phyloP scores from a whole-genome alignment of 2,888 invertebrate species.

The Blastobasis lacticolella region DNA sequence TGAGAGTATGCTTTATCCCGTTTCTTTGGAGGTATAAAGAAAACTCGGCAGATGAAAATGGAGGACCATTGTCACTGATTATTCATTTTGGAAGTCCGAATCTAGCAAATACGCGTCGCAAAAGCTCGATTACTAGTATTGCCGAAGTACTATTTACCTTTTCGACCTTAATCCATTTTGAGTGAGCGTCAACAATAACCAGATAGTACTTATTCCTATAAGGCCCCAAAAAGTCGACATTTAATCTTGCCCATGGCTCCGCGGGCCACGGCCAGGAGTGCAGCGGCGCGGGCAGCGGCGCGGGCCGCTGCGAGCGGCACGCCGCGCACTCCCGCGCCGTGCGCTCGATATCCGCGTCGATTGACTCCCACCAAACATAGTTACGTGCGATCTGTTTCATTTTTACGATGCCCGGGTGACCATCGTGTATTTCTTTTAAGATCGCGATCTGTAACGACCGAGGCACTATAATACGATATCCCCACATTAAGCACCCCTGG shows the following conservation, averaged over 20 bases:
- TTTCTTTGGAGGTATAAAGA: slow-evolving; percentile 7
- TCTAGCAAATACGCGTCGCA: slow-evolving; percentile 8
- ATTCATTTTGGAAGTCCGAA: slow-evolving; percentile 13
- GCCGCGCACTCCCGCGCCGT: slow-evolving; percentile 6
- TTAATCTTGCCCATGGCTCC: slow-evolving; percentile 5
- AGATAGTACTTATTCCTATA: slow-evolving; percentile 14
- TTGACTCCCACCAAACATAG: slow-evolving; percentile 17
- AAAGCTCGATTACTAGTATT: neutral
- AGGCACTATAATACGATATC: slow-evolving; percentile 14
- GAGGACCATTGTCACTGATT: slow-evolving; percentile 17
- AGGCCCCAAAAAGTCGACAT: slow-evolving; percentile 13
- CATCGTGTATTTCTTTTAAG: slow-evolving; percentile 14
- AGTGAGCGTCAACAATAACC: slow-evolving; percentile 16
- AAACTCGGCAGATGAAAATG: slow-evolving; percentile 10
- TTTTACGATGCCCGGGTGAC: slow-evolving; percentile 15
- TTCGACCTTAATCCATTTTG: slow-evolving; percentile 19
- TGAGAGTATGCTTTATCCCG: neutral
- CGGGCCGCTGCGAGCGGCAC: slow-evolving; percentile 4
- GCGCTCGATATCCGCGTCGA: slow-evolving; percentile 12
- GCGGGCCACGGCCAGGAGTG: slow-evolving; percentile 16
- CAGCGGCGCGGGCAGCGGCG: slow-evolving; percentile 11
- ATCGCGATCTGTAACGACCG: slow-evolving; percentile 5
- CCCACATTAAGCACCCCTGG: slow-evolving; percentile 14
- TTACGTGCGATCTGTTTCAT: slow-evolving; percentile 18
- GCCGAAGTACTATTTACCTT: slow-evolving; percentile 9